A percentile compares a stretch with the other conserved stretches of the same genome.
These are phyloP conservation scores for Crocallis elinguaria DNA, from an alignment of 2,888 invertebrate genomes.

Conservation along the genomic window DNA sequence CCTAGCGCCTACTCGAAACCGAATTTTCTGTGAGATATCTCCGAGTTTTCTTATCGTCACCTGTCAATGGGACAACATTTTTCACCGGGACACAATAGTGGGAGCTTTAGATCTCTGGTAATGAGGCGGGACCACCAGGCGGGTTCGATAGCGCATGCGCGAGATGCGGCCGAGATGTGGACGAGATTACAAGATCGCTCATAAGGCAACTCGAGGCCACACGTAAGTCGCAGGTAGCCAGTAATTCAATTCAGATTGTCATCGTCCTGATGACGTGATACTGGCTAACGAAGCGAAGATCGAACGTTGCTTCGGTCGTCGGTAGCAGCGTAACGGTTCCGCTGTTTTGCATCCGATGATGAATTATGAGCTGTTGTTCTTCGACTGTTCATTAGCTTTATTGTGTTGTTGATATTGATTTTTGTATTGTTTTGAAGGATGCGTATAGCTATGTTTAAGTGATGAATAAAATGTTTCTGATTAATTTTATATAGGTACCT, in stretches of 20 bases:
- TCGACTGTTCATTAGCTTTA: conserved; percentile 42
- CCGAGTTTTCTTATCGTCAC: conserved; percentile 72
- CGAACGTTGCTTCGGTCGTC: conserved; percentile 43
- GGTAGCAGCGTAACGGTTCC: conserved; percentile 69
- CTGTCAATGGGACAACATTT: conserved; percentile 78
- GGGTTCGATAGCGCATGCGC: conserved; percentile 73
- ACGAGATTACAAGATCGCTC: conserved; percentile 55
- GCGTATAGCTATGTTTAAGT: not conserved
- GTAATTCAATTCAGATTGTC: conserved; percentile 84
- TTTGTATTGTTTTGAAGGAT: conserved; percentile 11
- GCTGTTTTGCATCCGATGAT: conserved; percentile 54
- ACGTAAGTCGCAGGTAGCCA: conserved; percentile 80
- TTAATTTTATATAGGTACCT: too few relatives aligned
- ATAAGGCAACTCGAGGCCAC: conserved; percentile 77
- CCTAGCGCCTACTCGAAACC: not conserved
- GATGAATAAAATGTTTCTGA: not conserved
- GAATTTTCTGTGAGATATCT: conserved; percentile 34
- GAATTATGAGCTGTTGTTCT: conserved; percentile 49
- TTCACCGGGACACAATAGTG: conserved; percentile 78
- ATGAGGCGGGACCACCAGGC: conserved; percentile 78
- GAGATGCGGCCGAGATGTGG: conserved; percentile 73
- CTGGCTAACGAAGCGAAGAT: conserved; percentile 74
- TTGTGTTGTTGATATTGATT: conserved; percentile 34
- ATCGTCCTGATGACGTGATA: conserved; percentile 81
- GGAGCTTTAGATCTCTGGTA: conserved; percentile 69